Evolutionary conservation across 2,888 invertebrate genomes (phyloP).

Genomic region (Parnassius glacialis): DNA sequence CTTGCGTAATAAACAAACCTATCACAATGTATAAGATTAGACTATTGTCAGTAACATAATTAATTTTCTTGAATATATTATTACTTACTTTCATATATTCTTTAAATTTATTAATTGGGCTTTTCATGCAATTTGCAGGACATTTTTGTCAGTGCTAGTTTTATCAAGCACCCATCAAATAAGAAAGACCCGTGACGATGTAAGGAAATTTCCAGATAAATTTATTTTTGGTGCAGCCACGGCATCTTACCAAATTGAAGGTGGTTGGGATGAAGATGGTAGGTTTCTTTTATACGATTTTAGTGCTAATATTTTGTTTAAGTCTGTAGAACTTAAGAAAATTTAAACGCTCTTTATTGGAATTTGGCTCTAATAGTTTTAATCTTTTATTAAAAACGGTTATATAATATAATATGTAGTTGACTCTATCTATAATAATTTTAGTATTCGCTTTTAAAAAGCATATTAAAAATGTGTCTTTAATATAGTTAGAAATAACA

Average conservation of each 20-base stretch:
- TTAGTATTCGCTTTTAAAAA: background rate
- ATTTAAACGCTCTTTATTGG: no score
- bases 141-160: constrained; percentile 7
- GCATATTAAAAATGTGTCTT: no score
- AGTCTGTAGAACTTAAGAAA: no score
- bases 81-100: no score
- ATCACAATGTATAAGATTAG: constrained; percentile 11
- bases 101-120: no score
- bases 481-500: background rate
- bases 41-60: constrained; percentile 10
- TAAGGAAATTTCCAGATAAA: constrained; percentile 49
- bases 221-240: constrained; percentile 66
- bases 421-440: background rate
- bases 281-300: constrained; percentile 33
- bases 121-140: constrained; percentile 8
- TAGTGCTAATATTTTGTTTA: no score
- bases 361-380: no score
- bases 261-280: constrained; percentile 79
- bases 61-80: background rate
- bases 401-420: background rate
- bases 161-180: constrained; percentile 8
- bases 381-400: no score
- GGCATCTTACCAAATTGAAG: constrained; percentile 81
- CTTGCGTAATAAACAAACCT: background rate
- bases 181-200: constrained; percentile 4